Base-by-base conservation (phyloP, 1,140 invertebrate genomes). In the Lineus longissimus region DNA sequence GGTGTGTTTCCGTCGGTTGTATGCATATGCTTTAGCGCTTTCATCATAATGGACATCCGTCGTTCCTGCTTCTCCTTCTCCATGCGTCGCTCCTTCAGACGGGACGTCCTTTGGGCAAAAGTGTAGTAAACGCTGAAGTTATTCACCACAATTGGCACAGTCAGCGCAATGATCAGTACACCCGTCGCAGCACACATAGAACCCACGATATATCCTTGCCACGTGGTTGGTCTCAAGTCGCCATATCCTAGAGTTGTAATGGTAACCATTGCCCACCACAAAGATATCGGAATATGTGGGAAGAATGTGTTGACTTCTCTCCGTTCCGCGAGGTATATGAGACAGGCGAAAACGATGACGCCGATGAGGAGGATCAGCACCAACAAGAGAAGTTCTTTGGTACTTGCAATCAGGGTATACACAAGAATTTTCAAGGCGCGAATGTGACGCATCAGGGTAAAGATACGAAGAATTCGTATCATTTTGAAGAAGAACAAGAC, bases 191-290 rank as follows among this genome's bases (percentile, higher is more conserved):
- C 75, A 68, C 76, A 78, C 11, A 75, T 54, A 0, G 73, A 66
- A 17, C 76, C 76, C 13, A 77, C 69, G 1, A 73, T 33, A 55
- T 74, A 73, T 11, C 76, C 76, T 4, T 70, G 55, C 22, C 61
- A 62, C 9, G 75, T 69, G 29, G 63, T 68, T 17, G 76, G 76
- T 0, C 66, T 63, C 17, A 73, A 62, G 59, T 78, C 76, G 36
- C 76, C 76, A 56, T 77, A 78, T 15, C 76, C 76, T 9, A 78
- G 70, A 15, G 76, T 78, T 56, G 76, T 78, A 71, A 77, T 73
- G 36, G 76, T 78, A 51, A 76, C 73, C 11, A 78, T 54, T 0
- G 76, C 74, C 70, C 74, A 78, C 76, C 76, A 78, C 55, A 71
- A 74, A 4, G 73, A 71, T 13, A 71, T 45, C 0, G 75, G 75